phyloP scores from a whole-genome alignment of 2,888 invertebrate species.

The Eueremaeus valkanovi region DNA sequence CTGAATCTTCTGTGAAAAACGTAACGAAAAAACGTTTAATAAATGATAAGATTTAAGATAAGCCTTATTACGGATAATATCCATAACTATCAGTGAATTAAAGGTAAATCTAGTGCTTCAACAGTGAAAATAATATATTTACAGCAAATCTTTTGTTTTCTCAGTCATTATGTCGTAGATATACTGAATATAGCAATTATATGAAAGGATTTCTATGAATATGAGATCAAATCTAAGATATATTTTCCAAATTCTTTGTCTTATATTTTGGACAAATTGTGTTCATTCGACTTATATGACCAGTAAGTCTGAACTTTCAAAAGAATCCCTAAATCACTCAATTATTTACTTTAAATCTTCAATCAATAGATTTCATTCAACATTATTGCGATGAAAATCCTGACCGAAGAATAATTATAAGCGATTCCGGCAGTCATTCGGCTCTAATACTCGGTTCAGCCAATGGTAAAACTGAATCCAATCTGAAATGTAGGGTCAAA shows the following conservation, averaged over 20 bases:
- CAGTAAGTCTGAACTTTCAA: not conserved
- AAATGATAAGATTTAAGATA: too few relatives aligned
- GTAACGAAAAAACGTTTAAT: too few relatives aligned
- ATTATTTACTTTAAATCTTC: not conserved
- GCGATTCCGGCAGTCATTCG: not conserved
- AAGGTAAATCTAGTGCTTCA: too few relatives aligned
- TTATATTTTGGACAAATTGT: not conserved
- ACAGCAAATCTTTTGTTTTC: too few relatives aligned
- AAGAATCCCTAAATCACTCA: not conserved
- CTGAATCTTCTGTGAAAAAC: too few relatives aligned
- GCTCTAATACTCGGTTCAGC: not conserved
- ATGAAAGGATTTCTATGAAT: too few relatives aligned
- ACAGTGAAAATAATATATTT: too few relatives aligned
- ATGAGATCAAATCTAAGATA: not conserved
- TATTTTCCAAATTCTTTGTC: not conserved
- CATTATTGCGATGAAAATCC: constrained; percentile 9
- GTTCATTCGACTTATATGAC: not conserved
- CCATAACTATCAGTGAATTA: too few relatives aligned
- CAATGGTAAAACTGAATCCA: not conserved
- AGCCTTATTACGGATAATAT: too few relatives aligned
- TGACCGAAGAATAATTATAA: constrained; percentile 3
- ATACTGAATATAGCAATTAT: too few relatives aligned
- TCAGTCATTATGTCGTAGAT: too few relatives aligned
- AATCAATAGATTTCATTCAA: constrained; percentile 5
- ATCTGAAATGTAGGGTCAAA: not conserved